Evolutionary conservation across 53 echinoderm and acorn worm genomes (phyloP), one percentile per base, ranked within the genome.

Genomic region (Luidia sarsii): DNA sequence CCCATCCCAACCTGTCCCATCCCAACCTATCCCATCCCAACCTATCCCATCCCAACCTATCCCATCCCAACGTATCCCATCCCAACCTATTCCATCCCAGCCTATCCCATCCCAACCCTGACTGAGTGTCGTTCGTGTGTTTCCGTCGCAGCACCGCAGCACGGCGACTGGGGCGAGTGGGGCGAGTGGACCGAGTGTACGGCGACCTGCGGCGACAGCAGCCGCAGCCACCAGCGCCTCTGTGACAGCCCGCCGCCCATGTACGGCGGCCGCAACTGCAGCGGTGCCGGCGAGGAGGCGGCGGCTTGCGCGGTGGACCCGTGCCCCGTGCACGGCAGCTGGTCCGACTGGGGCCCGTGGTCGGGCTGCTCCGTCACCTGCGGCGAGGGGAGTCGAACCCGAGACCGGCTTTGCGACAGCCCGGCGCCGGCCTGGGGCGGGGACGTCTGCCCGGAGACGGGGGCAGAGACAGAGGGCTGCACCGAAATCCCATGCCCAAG

Each of bases 131-230:
- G n/a, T n/a, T n/a, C n/a, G n/a, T n/a, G n/a, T n/a, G n/a, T n/a
- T 41, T 41, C 11, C 11, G 41, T 41, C 11, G 33, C 39, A 89
- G 89, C 62, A 18, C 87, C 91, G 16, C 21, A 75, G 20, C 29
- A 91, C 38, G 91, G 91, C 37, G 56, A 70, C 7, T 91, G 91
- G 91, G 64, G 80, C 28, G 80, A 79, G 16, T 91, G 91, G 91
- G 31, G 46, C 0, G 2, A 79, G 4, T 91, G 87, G 87, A 60
- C 27, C 14, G 69, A 68, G 21, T 83, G 87, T 34, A 75, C 68
- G n/a, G 70, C 68, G 19, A 70, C 80, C 25, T 87, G 91, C 65
- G 91, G 84, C 24, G 70, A 68, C 16, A 79, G 87, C 55, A 51
- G 39, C 0, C 67, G 48, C 9, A 35, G 52, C 51, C 66, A 72